A percentile compares a stretch with the other conserved stretches of the same genome.
Evolutionary conservation across 2,888 invertebrate genomes (phyloP).

Genomic region (Caenorhabditis imperialis): DNA sequence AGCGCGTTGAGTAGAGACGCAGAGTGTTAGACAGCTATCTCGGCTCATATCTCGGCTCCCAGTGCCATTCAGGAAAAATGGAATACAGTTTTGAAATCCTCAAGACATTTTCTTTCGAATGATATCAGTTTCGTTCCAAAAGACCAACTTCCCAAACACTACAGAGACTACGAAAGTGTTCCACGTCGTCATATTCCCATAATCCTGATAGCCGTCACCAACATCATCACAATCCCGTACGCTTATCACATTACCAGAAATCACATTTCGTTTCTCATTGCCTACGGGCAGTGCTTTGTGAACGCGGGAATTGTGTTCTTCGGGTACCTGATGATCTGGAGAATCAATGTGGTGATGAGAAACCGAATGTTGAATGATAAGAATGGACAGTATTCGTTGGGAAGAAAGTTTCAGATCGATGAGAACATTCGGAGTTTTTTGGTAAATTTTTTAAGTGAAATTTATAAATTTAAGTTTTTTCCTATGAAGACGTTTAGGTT

Average conservation of each 20-base stretch:
- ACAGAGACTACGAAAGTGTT: slow-evolving; percentile 25
- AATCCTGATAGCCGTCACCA: not conserved
- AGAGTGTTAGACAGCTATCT: too few relatives aligned
- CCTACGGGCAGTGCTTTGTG: slow-evolving; percentile 24
- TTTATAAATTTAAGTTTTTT: too few relatives aligned
- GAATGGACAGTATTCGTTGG: slow-evolving; percentile 4
- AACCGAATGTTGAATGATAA: slow-evolving; percentile 8
- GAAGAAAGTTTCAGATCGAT: slow-evolving; percentile 28
- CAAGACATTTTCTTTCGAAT: not conserved
- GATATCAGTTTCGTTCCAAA: slow-evolving; percentile 24
- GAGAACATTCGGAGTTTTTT: slow-evolving; percentile 29
- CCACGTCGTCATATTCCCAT: slow-evolving; percentile 30
- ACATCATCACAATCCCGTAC: slow-evolving; percentile 20
- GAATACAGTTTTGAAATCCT: too few relatives aligned
- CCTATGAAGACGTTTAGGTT: too few relatives aligned
- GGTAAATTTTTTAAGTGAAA: slow-evolving; percentile 5
- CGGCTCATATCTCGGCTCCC: too few relatives aligned
- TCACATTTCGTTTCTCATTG: slow-evolving; percentile 23
- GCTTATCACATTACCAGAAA: slow-evolving; percentile 23
- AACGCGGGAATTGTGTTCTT: slow-evolving; percentile 24
- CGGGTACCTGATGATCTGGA: slow-evolving; percentile 13
- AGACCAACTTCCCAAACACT: slow-evolving; percentile 56
- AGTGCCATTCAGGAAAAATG: too few relatives aligned
- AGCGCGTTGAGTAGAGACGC: too few relatives aligned
- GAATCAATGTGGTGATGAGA: slow-evolving; percentile 9